These are phyloP conservation scores for Catamblyrhynchus diadema DNA, from an alignment of 2,797 vertebrate species.

Conservation along the genomic window DNA sequence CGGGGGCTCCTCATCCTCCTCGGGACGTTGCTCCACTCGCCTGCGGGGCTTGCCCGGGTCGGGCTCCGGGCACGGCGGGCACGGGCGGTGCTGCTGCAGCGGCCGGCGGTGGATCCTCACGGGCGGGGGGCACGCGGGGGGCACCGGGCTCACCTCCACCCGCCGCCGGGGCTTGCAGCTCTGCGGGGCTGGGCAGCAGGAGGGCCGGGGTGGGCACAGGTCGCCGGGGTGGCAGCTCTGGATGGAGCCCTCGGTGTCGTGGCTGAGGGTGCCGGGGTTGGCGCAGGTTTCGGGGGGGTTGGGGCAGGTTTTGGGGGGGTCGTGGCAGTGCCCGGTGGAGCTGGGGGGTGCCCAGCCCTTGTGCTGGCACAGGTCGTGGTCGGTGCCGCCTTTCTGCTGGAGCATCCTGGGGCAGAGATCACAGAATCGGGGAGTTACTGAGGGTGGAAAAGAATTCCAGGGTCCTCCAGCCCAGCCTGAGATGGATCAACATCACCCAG, in stretches of 20 bases:
- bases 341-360: neutral
- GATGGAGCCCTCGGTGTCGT: neutral
- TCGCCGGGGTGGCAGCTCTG: neutral
- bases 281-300: neutral
- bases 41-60: neutral
- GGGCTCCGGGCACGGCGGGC: neutral
- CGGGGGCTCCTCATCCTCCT: neutral
- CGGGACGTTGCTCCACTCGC: neutral
- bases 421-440: fast-evolving
- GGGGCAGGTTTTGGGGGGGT: neutral
- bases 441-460: neutral
- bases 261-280: neutral
- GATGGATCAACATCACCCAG: fast-evolving
- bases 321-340: neutral
- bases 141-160: constrained; percentile 27
- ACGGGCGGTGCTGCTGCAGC: neutral
- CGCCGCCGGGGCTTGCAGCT: constrained; percentile 19
- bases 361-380: neutral
- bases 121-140: neutral
- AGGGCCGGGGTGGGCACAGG: fast-evolving
- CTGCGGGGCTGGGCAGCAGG: neutral
- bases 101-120: neutral
- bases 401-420: neutral
- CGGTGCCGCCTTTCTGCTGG: neutral
- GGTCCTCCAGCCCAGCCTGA: fast-evolving